Evolutionary conservation across 2,888 invertebrate species (phyloP).

Genomic region (Sympetrum striolatum): DNA sequence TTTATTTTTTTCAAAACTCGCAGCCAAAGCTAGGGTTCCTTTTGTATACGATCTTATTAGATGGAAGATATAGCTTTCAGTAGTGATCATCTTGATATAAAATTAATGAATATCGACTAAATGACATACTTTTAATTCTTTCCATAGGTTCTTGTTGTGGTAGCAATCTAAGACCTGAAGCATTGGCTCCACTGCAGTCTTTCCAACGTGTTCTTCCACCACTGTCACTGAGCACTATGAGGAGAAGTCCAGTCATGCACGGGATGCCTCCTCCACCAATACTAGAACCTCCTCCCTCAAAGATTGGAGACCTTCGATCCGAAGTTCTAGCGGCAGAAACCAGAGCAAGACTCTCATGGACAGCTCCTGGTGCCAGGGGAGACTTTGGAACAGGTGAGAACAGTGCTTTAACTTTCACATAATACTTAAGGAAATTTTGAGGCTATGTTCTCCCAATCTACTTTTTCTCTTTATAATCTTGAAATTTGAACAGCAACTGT

Average conservation of each 20-base stretch:
- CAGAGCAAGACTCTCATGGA: slow-evolving; percentile 65
- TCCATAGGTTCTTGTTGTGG: slow-evolving; percentile 64
- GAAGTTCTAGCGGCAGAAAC: slow-evolving; percentile 61
- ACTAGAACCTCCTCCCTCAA: slow-evolving; percentile 58
- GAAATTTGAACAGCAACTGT: no score
- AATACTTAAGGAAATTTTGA: no score
- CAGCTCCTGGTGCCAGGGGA: slow-evolving; percentile 63
- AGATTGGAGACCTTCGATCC: slow-evolving; percentile 65
- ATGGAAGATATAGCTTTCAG: neutral
- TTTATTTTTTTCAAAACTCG: no score
- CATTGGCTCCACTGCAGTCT: slow-evolving; percentile 61
- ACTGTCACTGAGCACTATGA: slow-evolving; percentile 59
- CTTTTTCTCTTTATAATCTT: no score
- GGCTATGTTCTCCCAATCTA: no score
- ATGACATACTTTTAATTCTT: slow-evolving; percentile 46
- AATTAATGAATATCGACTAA: neutral
- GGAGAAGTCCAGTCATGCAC: slow-evolving; percentile 36
- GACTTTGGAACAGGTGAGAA: slow-evolving; percentile 50
- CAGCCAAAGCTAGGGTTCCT: no score
- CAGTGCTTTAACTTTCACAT: neutral
- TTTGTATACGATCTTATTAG: neutral
- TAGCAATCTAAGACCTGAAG: slow-evolving; percentile 60
- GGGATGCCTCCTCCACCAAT: slow-evolving; percentile 55
- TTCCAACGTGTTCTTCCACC: slow-evolving; percentile 64
- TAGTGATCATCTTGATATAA: neutral